Conservation (phyloP, 2,113 vertebrate genomes). For the Prunella fulvescens region DNA sequence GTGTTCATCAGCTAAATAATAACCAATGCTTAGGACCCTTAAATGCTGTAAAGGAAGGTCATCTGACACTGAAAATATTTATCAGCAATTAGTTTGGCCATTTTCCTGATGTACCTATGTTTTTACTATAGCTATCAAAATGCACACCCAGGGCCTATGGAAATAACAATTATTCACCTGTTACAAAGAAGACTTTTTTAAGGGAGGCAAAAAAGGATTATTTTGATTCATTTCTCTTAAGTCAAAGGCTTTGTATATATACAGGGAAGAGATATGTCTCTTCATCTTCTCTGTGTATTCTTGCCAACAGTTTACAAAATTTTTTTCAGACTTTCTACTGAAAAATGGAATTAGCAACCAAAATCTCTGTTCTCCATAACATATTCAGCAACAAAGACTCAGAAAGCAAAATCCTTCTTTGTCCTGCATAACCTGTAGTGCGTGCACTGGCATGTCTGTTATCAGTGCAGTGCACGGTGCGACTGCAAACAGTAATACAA, state of each 20-base stretch:
- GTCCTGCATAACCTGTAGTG: constrained; percentile 60
- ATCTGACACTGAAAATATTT: background rate
- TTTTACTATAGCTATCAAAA: background rate
- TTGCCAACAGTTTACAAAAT: background rate
- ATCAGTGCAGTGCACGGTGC: constrained; percentile 3
- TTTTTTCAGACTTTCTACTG: background rate
- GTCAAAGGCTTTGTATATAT: background rate
- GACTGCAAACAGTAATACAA: constrained; percentile 56
- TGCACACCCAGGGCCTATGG: background rate
- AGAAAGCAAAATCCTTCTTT: constrained; percentile 48
- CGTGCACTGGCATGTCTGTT: constrained; percentile 8
- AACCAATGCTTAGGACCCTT: background rate
- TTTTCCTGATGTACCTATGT: background rate
- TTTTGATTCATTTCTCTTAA: background rate
- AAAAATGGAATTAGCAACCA: background rate
- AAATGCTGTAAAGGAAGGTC: background rate
- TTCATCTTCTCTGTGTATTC: background rate
- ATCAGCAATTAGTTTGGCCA: background rate
- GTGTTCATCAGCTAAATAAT: background rate
- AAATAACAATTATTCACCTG: background rate
- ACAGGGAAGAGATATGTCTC: background rate
- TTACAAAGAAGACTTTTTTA: background rate
- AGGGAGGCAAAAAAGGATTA: background rate
- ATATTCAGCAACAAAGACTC: background rate
- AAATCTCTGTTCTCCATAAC: background rate